These are phyloP conservation scores for Aradophagus sp. DNA, from an alignment of 1,140 invertebrate genomes.

Conservation along the genomic window DNA sequence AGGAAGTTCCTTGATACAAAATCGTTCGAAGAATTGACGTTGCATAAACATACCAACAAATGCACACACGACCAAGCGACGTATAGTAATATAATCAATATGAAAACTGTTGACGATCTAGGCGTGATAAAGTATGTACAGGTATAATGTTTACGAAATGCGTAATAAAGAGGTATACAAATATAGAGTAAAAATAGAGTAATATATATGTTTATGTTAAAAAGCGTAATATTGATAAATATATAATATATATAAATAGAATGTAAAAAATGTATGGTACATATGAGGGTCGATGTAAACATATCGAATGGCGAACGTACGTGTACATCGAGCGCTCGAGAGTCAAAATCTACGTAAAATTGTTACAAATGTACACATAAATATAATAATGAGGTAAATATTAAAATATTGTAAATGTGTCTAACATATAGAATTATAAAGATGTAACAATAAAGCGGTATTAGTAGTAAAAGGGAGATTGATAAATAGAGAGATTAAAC, in stretches of 20 bases:
- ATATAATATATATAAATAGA: conserved; percentile 43
- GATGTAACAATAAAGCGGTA: conserved; percentile 30
- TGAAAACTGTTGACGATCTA: conserved; percentile 56
- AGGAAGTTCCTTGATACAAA: too few relatives aligned
- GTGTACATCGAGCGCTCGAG: conserved; percentile 32
- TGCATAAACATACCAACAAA: conserved; percentile 61
- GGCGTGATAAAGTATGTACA: conserved; percentile 63
- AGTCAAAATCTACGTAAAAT: conserved; percentile 41
- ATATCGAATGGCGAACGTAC: conserved; percentile 18
- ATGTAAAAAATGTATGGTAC: conserved; percentile 35
- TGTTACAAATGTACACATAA: conserved; percentile 50
- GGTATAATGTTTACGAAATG: conserved; percentile 60
- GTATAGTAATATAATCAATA: conserved; percentile 64
- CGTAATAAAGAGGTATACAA: conserved; percentile 46
- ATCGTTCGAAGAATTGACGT: conserved; percentile 41
- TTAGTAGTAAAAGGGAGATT: conserved; percentile 53
- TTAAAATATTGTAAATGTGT: conserved; percentile 55
- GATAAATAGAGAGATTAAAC: conserved; percentile 39
- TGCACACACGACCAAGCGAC: conserved; percentile 71
- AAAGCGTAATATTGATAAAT: conserved; percentile 38
- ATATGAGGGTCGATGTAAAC: conserved; percentile 19
- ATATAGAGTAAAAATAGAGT: conserved; percentile 53
- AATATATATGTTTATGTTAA: conserved; percentile 31
- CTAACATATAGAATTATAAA: conserved; percentile 44
- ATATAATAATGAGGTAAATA: conserved; percentile 47